phyloP scores from a whole-genome alignment of 2,888 invertebrate species.

The Chironomus riparius region DNA sequence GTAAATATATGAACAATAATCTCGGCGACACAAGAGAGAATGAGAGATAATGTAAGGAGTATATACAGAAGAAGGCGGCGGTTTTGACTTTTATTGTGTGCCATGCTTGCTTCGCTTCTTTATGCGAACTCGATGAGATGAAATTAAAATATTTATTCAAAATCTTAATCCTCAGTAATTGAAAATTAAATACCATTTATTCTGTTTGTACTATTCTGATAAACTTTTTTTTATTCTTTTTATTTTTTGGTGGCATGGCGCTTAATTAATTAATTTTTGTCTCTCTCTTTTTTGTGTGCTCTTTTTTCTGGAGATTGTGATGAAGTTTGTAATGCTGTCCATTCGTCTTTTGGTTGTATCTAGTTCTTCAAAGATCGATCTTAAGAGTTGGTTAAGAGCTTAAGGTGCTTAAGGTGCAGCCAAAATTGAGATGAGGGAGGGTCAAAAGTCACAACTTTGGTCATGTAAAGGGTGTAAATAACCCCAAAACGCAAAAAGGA shows the following conservation, averaged over 20 bases:
- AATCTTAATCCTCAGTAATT: conserved; percentile 21
- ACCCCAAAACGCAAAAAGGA: too few relatives aligned
- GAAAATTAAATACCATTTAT: conserved; percentile 24
- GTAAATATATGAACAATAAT: background rate
- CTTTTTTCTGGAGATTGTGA: background rate
- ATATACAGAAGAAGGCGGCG: background rate
- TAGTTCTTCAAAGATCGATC: too few relatives aligned
- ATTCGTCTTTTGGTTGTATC: background rate
- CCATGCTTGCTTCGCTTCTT: background rate
- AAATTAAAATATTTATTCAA: background rate
- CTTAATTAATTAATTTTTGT: conserved; percentile 14
- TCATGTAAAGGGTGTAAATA: too few relatives aligned
- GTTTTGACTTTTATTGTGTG: conserved; percentile 15
- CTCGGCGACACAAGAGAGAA: background rate
- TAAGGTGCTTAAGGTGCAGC: too few relatives aligned
- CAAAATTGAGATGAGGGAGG: too few relatives aligned
- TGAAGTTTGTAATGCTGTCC: background rate
- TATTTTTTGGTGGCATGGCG: conserved; percentile 4
- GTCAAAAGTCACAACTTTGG: too few relatives aligned
- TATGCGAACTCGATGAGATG: background rate
- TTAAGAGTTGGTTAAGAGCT: too few relatives aligned
- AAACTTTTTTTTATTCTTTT: background rate
- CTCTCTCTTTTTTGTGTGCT: background rate
- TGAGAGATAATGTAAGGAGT: background rate
- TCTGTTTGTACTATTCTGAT: background rate